Conservation (phyloP, 2,113 vertebrate species). For the Anhinga anhinga region DNA sequence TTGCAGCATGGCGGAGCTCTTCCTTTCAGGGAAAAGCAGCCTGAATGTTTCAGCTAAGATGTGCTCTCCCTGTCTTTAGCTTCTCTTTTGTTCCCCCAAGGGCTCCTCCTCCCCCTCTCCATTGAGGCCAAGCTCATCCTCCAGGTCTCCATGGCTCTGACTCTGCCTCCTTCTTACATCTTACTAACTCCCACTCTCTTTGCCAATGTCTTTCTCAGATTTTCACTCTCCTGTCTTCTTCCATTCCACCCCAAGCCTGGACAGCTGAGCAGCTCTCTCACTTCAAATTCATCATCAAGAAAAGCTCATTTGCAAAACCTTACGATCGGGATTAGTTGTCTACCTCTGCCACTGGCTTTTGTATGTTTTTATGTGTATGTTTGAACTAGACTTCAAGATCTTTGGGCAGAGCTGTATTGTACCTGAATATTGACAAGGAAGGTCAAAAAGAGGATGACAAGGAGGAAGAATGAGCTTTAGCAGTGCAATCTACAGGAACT, state of each 20-base stretch:
- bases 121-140: background rate
- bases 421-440: background rate
- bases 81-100: background rate
- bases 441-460: background rate
- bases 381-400: background rate
- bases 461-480: background rate
- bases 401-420: background rate
- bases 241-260: background rate
- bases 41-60: background rate
- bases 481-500: background rate
- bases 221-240: background rate
- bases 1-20: background rate
- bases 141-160: background rate
- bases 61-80: background rate
- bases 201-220: background rate
- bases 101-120: background rate
- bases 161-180: background rate
- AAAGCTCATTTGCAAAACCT: background rate
- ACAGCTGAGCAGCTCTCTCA: background rate
- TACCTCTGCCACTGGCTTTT: background rate
- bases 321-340: background rate
- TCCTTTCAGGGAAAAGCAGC: background rate
- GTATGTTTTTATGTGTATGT: background rate
- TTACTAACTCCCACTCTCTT: background rate
- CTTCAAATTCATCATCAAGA: background rate